phyloP scores from a whole-genome alignment of 2,113 vertebrate genomes.

The Phalacrocorax aristotelis region DNA sequence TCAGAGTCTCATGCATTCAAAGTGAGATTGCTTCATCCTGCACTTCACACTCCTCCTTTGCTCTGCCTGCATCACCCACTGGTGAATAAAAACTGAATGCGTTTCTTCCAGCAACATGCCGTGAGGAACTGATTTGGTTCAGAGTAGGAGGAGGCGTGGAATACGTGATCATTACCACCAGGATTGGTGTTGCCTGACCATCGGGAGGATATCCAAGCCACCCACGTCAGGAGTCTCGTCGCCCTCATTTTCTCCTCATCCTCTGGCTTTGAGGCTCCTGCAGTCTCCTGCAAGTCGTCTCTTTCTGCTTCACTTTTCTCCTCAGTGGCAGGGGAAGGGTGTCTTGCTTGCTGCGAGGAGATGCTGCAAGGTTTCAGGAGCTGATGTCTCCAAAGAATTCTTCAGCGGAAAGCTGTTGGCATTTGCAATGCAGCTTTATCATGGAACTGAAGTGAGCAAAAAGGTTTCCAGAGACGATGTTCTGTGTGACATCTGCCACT shows the following conservation, averaged over 20 bases:
- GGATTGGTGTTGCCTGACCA: rapidly evolving
- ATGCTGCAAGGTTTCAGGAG: neutral
- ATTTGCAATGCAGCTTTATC: neutral
- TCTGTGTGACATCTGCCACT: neutral
- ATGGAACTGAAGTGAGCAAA: neutral
- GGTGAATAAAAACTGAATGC: neutral
- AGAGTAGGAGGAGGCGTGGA: neutral
- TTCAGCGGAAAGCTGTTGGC: neutral
- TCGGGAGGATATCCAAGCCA: neutral
- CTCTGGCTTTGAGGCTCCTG: neutral
- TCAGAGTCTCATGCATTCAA: neutral
- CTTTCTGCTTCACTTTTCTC: neutral
- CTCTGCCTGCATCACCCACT: neutral
- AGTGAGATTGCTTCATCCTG: neutral
- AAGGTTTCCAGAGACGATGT: neutral
- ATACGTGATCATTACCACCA: neutral
- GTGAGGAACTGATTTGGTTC: neutral
- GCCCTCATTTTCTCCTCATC: neutral
- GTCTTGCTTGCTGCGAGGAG: neutral
- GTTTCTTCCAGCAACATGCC: neutral
- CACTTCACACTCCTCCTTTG: neutral
- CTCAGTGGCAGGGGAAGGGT: neutral
- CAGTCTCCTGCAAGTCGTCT: neutral
- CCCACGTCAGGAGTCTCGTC: neutral
- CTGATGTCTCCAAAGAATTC: neutral